Base-by-base conservation (phyloP, 2,797 vertebrate genomes). In the Aldrovandia affinis region DNA sequence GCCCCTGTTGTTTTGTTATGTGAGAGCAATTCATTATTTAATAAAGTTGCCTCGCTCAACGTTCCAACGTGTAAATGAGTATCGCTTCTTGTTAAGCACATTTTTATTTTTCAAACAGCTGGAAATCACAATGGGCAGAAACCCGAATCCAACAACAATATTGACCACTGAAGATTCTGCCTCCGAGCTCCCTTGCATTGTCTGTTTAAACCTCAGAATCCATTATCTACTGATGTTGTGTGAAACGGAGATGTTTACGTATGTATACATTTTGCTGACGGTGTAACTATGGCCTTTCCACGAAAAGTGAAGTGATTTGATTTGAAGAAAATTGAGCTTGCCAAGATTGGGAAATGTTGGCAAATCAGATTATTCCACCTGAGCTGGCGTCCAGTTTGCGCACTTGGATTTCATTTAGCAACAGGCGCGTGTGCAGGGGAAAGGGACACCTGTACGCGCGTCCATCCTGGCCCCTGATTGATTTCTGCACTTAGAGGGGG, bases 401-500 rank as follows among this genome's bases (percentile, higher is more conserved):
- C 78, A 70, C 81, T 87, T 88, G 86, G 80, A 86, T 88, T 89
- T 86, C 85, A 87, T 88, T 87, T 85, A 85, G 82, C 80, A 87
- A 89, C 65, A 50, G 79, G 84, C 75, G 81, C 79, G 80, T 84
- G 81, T n/a, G 36, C 52, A 85, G 89, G 86, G 81, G 75, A 85
- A 90, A 87, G 81, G 78, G 87, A 84, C 89, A 91, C 89, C 87
- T 89, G 88, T 89, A 88, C 84, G 85, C 87, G 86, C 28, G 55
- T 57, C 68, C 18, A 4, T 22, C 5, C 5, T 20, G 4, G 20
- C 12, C 30, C 5, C 63, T 65, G 61, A 10, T 9, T 65, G 28
- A 20, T 4, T 59, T 5, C 61, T 82, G 83, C 83, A 86, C 86
- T 88, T 87, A 88, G 47, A 39, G 80, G 81, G 86, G 87, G 20